Evolutionary conservation across 2,797 vertebrate genomes (phyloP).

Genomic region (Peromyscus nudipes): DNA sequence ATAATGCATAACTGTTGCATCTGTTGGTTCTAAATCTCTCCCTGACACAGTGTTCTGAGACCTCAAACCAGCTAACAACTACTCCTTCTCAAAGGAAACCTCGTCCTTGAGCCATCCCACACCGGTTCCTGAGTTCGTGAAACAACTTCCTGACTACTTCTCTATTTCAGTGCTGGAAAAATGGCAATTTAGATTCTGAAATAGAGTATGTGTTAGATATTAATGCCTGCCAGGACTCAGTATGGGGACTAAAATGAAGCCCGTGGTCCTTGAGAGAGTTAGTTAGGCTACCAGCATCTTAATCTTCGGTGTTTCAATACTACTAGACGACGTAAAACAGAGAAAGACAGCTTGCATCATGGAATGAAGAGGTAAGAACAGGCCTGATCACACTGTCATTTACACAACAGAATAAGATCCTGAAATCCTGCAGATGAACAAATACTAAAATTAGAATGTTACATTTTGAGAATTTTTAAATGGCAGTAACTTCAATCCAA

Average conservation of each 20-base stretch:
- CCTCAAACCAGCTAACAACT: neutral
- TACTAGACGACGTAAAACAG: neutral
- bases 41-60: neutral
- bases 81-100: neutral
- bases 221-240: neutral
- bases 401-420: neutral
- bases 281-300: neutral
- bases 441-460: neutral
- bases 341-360: neutral
- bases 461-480: slow-evolving; percentile 37
- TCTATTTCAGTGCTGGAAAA: slow-evolving; percentile 32
- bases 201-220: neutral
- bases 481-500: neutral
- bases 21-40: neutral
- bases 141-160: neutral
- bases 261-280: neutral
- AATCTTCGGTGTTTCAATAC: neutral
- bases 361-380: neutral
- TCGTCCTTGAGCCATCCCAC: neutral
- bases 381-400: neutral
- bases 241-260: neutral
- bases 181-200: neutral
- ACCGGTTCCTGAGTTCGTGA: slow-evolving; percentile 20
- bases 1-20: neutral
- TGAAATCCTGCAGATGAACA: slow-evolving; percentile 39